A percentile compares a stretch with the other conserved stretches of the same genome.
These are phyloP conservation scores for Pedicia rivosa DNA, from an alignment of 2,888 invertebrate genomes.

Conservation along the genomic window DNA sequence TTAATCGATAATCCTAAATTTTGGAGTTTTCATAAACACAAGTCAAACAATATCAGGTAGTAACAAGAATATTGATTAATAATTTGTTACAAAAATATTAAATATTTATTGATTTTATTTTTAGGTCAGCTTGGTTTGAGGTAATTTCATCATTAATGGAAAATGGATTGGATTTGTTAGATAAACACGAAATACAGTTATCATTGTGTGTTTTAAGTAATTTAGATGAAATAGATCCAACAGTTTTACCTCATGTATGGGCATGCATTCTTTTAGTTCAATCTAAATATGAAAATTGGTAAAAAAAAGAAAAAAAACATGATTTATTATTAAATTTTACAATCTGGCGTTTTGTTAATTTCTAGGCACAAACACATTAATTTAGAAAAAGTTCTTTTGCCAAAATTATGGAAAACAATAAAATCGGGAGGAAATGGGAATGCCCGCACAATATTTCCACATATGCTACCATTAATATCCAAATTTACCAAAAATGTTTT, in stretches of 20 bases:
- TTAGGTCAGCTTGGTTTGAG: conserved; percentile 49
- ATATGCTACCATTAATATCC: conserved; percentile 61
- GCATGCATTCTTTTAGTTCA: conserved; percentile 49
- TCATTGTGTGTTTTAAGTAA: conserved; percentile 40
- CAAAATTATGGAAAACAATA: conserved; percentile 50
- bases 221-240: conserved; percentile 52
- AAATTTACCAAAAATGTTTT: conserved; percentile 34
- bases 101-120: conserved; percentile 6
- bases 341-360: no score
- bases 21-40: conserved; percentile 53
- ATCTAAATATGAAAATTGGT: conserved; percentile 35
- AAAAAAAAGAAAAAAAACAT: no score
- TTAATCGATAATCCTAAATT: conserved; percentile 45
- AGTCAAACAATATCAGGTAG: conserved; percentile 31
- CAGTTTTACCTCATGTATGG: conserved; percentile 54
- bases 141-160: conserved; percentile 44
- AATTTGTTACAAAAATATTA: not conserved
- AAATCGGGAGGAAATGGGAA: conserved; percentile 61
- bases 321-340: no score
- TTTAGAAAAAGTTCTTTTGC: conserved; percentile 54
- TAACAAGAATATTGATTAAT: conserved; percentile 5
- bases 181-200: conserved; percentile 37
- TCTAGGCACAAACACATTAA: conserved; percentile 37
- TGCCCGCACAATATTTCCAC: conserved; percentile 53
- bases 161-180: conserved; percentile 36